A percentile compares a stretch with the other conserved stretches of the same genome.
Conservation (phyloP, 2,113 vertebrate species). For the Gracilinanus agilis region DNA sequence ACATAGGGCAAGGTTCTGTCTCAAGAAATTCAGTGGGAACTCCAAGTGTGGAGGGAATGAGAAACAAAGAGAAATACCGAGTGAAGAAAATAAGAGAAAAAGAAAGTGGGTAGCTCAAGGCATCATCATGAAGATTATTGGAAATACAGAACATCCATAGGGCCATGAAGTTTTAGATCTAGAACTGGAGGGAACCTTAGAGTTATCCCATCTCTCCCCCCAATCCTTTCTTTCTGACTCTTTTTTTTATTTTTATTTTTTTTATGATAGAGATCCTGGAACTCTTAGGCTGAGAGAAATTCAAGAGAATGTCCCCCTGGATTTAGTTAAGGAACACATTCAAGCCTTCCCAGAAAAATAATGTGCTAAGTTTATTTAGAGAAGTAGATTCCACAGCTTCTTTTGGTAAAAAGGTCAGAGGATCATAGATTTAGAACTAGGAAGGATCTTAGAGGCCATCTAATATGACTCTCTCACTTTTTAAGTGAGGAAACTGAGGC, state of each 20-base stretch:
- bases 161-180: conserved; percentile 52
- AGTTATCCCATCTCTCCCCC: background rate
- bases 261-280: background rate
- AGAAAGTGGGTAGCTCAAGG: conserved; percentile 21
- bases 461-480: background rate
- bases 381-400: background rate
- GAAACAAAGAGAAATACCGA: conserved; percentile 13
- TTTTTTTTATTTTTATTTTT: background rate
- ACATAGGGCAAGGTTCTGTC: conserved; percentile 56
- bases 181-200: conserved; percentile 58
- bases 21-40: conserved; percentile 65
- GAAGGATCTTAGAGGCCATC: background rate
- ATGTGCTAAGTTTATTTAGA: background rate
- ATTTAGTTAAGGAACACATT: conserved; percentile 31
- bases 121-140: background rate
- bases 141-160: conserved; percentile 12
- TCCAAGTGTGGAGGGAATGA: conserved; percentile 25
- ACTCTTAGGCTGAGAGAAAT: background rate
- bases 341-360: conserved; percentile 34
- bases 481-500: background rate
- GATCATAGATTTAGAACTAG: background rate
- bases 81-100: conserved; percentile 47
- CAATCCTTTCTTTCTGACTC: background rate
- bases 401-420: background rate
- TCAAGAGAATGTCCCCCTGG: conserved; percentile 20